Conservation (phyloP, 2,888 invertebrate species). For the Papilio protenor region DNA sequence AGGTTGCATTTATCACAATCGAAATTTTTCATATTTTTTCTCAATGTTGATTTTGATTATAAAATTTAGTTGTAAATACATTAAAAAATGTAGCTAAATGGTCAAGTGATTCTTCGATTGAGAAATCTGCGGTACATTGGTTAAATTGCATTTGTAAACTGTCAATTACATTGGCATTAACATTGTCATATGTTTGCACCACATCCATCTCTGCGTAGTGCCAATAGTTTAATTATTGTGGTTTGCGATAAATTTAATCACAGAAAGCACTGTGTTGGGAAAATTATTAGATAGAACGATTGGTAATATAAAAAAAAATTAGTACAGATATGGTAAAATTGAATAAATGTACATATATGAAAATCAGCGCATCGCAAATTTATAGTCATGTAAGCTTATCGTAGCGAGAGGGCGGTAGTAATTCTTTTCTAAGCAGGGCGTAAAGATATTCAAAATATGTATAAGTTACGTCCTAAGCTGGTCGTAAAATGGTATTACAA, state of each 20-base stretch:
- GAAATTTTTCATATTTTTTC: not conserved
- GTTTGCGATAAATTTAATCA: constrained; percentile 9
- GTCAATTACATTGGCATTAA: not conserved
- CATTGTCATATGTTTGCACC: not conserved
- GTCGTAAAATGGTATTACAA: constrained; percentile 81
- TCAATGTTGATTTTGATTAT: not conserved
- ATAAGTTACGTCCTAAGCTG: constrained; percentile 80
- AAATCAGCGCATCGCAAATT: constrained; percentile 47
- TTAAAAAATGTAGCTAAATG: too few relatives aligned
- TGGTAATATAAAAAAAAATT: too few relatives aligned
- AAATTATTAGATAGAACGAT: not conserved
- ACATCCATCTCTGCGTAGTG: not conserved
- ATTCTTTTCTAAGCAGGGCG: constrained; percentile 74
- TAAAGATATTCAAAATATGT: constrained; percentile 82
- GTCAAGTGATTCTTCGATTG: too few relatives aligned
- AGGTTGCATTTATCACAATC: not conserved
- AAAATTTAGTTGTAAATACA: not conserved
- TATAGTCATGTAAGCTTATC: constrained; percentile 62
- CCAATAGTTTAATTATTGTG: constrained; percentile 5
- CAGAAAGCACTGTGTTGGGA: not conserved
- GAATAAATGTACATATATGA: constrained; percentile 26
- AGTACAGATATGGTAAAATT: not conserved
- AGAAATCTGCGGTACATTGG: not conserved
- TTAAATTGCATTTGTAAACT: not conserved
- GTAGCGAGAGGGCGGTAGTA: constrained; percentile 62